Conservation (phyloP, 2,113 vertebrate genomes). For the Varanus komodoensis region DNA sequence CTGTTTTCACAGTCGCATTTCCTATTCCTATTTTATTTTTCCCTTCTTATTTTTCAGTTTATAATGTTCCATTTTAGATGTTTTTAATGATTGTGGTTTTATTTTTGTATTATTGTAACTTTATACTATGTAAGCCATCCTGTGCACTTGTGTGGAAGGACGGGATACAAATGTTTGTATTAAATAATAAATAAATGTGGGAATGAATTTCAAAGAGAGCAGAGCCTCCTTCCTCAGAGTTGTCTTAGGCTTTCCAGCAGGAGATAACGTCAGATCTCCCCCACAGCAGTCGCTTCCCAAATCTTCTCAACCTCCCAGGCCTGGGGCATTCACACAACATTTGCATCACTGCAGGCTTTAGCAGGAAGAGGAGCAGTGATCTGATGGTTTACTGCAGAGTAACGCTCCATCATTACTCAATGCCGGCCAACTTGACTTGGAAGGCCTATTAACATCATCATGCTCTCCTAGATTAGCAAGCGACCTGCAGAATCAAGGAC, state of each 20-base stretch:
- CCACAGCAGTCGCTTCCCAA: conserved; percentile 9
- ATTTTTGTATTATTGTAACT: too few relatives aligned
- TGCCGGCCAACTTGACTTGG: not conserved
- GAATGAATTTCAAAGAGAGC: conserved; percentile 5
- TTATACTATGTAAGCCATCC: too few relatives aligned
- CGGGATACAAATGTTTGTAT: too few relatives aligned
- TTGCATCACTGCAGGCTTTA: not conserved
- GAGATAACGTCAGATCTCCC: conserved; percentile 51
- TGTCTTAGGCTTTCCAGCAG: conserved; percentile 54
- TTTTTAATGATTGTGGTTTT: too few relatives aligned
- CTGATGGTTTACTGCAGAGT: not conserved
- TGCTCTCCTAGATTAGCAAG: not conserved
- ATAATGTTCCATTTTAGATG: too few relatives aligned
- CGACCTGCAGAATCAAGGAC: not conserved
- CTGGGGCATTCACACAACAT: not conserved
- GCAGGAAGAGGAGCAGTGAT: not conserved
- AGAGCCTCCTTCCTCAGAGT: conserved; percentile 50
- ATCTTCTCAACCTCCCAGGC: not conserved
- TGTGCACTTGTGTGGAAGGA: too few relatives aligned
- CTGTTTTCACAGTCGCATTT: too few relatives aligned
- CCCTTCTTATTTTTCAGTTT: too few relatives aligned
- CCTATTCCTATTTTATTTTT: too few relatives aligned
- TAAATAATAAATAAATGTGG: not conserved
- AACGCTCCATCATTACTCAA: too few relatives aligned
- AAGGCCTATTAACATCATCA: not conserved